Evolutionary conservation across 1,140 invertebrate species (phyloP).

Genomic region (Neotoxoptera formosana): DNA sequence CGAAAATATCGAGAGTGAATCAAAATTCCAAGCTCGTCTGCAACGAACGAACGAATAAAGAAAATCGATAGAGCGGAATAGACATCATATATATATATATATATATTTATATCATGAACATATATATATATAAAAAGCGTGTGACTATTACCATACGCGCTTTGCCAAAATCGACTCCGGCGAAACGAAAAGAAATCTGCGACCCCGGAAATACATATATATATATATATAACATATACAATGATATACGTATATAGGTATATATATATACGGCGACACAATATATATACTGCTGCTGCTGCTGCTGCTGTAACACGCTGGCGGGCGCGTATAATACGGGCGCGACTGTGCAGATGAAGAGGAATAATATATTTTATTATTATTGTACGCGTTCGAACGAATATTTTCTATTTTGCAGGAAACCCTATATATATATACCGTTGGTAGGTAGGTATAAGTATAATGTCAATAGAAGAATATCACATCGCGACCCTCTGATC

Average conservation of each 20-base stretch:
- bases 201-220: background rate
- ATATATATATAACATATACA: background rate
- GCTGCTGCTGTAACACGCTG: no score
- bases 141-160: background rate
- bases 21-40: constrained; percentile 12
- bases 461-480: background rate
- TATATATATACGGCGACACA: background rate
- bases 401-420: background rate
- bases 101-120: background rate
- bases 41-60: background rate
- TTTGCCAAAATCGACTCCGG: constrained; percentile 24
- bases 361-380: background rate
- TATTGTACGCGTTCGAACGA: background rate
- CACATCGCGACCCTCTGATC: background rate
- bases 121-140: background rate
- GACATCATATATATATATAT: no score
- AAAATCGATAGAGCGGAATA: constrained; percentile 22
- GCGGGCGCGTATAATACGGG: background rate
- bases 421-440: no score
- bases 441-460: background rate
- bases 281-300: no score
- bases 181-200: background rate
- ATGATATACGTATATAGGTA: no score
- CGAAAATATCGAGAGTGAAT: background rate
- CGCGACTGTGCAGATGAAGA: background rate